phyloP scores from a whole-genome alignment of 2,797 vertebrate genomes.

The Aythya fuligula region DNA sequence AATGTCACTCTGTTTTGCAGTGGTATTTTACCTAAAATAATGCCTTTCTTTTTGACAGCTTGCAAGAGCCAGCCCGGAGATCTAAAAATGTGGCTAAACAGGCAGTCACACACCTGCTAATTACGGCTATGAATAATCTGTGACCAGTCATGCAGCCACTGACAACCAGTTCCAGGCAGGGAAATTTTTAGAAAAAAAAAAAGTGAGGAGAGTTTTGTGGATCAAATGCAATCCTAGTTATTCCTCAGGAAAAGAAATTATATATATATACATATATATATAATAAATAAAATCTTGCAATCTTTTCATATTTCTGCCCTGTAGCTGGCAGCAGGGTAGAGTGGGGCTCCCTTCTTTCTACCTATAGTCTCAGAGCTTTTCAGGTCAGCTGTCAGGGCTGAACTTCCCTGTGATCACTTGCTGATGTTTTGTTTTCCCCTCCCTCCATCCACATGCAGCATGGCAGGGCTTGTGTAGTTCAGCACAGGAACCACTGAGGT shows the following conservation, averaged over 20 bases:
- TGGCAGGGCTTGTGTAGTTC: fast-evolving
- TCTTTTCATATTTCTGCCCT: background rate
- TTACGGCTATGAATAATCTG: constrained; percentile 34
- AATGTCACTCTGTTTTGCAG: constrained; percentile 43
- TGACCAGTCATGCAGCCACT: background rate
- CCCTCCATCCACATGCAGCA: fast-evolving
- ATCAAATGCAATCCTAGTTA: background rate
- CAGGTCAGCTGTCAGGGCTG: background rate
- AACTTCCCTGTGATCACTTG: fast-evolving
- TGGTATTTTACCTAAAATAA: constrained; percentile 59
- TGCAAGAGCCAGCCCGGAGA: background rate
- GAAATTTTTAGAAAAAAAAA: background rate
- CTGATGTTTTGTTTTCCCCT: background rate
- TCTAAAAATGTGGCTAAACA: constrained; percentile 48
- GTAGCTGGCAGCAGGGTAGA: background rate
- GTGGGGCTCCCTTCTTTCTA: background rate
- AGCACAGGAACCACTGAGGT: background rate
- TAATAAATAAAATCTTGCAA: background rate
- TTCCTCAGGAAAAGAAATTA: too few species aligned
- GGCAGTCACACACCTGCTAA: constrained; percentile 56
- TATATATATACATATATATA: too few species aligned
- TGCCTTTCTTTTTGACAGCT: constrained; percentile 32
- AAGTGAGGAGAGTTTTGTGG: fast-evolving
- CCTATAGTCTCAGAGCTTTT: too few species aligned
- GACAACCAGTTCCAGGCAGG: background rate